Base-by-base conservation (phyloP, 2,113 vertebrate species). In the Smithornis capensis region DNA sequence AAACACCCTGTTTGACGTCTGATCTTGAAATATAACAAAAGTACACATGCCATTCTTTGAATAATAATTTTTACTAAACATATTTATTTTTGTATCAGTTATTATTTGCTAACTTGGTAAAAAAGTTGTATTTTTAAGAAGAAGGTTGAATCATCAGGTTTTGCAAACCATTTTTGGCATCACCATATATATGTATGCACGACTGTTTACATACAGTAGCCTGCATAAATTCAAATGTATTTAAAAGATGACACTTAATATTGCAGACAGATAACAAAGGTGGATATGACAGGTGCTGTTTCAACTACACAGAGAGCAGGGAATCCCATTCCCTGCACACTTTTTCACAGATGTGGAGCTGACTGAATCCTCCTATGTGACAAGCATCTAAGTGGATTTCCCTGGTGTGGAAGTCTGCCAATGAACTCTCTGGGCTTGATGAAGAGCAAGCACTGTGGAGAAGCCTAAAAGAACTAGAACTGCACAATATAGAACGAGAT, bases 371-470 rank as follows among this genome's bases (percentile, higher is more conserved):
- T 92, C 52, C 75, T 87, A 94, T 92, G 63, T 92, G 86, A 94
- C 74, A 94, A 45, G 50, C 83, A 95, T 80, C 82, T 96, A 89
- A 87, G 75, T 52, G 73, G 76, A 81, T 89, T 92, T 81, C 71
- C 70, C 69, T n/a, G n/a, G n/a, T n/a, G n/a, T n/a, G n/a, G n/a
- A n/a, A n/a, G n/a, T n/a, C n/a, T n/a, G n/a, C n/a, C n/a, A n/a
- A n/a, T n/a, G n/a, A n/a, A n/a, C n/a, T n/a, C n/a, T n/a, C n/a
- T n/a, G n/a, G n/a, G n/a, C n/a, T n/a, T n/a, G n/a, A n/a, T n/a
- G n/a, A n/a, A n/a, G n/a, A n/a, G n/a, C n/a, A n/a, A n/a, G n/a
- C n/a, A n/a, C n/a, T n/a, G n/a, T n/a, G n/a, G n/a, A n/a, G n/a
- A n/a, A n/a, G n/a, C n/a, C n/a, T n/a, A n/a, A n/a, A n/a, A n/a